Percentiles rank a stretch among this genome's conserved stretches.
These are phyloP conservation scores for Ailuropoda melanoleuca DNA, from an alignment of 2,113 vertebrate genomes.

Conservation along the genomic window DNA sequence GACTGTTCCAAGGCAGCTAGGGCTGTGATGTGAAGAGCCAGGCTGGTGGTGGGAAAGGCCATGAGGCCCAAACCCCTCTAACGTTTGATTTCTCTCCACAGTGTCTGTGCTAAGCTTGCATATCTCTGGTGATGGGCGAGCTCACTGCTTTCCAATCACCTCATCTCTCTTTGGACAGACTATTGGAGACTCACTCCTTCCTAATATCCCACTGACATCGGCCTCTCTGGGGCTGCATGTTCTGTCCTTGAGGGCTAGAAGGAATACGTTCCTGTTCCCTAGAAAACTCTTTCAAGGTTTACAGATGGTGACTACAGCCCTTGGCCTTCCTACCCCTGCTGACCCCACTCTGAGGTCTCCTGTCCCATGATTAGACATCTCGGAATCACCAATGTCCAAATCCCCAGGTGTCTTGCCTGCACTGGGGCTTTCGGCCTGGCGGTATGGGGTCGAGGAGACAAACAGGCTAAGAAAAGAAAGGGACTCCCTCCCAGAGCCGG, in stretches of 20 bases:
- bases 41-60: constrained; percentile 11
- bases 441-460: neutral
- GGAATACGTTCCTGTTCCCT: neutral
- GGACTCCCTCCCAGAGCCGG: neutral
- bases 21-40: neutral
- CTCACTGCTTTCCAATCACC: neutral
- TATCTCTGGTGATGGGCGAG: neutral
- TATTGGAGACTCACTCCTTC: neutral
- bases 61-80: neutral
- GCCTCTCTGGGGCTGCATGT: neutral
- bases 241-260: neutral
- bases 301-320: neutral
- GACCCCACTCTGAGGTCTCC: neutral
- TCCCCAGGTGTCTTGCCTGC: neutral
- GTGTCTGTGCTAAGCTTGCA: neutral
- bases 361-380: neutral
- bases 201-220: neutral
- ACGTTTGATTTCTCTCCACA: neutral
- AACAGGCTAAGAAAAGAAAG: neutral
- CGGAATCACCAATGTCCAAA: neutral
- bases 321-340: neutral
- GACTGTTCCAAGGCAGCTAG: neutral
- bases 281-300: neutral
- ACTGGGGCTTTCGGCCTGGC: neutral
- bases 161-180: neutral